Base-by-base conservation (phyloP, 1,140 invertebrate genomes). In the Diachasmimorpha longicaudata region DNA sequence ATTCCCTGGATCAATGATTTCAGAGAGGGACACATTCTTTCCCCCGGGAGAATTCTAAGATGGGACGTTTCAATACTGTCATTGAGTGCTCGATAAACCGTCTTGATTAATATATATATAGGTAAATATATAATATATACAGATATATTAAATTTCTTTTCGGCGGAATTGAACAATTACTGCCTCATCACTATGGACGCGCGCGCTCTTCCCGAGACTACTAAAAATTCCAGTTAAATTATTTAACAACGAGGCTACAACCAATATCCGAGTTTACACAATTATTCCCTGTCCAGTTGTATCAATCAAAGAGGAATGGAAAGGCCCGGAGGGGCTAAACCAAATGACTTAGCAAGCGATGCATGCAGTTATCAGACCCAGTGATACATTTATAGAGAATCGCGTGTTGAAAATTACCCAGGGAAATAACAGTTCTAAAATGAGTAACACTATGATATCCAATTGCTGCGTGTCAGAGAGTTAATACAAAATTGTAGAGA, bases 361-460 rank as follows among this genome's bases (percentile, higher is more conserved):
- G n/a, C 48, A 55, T 55, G n/a, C 48, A 16, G 19, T 63, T 63
- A 19, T 14, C 19, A 63, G 58, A 63, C 58, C 19, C 58, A 63
- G 58, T 63, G 58, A 63, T 63, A 63, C 58, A 25, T 63, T 63
- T 68, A 39, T 68, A 68, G 25, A 36, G 25, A 36, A 68, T 68
- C 66, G 66, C 66, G 66, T 68, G 66, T 42, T 68, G 66, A 68
- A 68, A 68, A 68, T 68, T 39, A 68, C 36, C n/a, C 14, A 16
- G n/a, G 23, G 14, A 68, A 68, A 68, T 68, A 68, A 39, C 36
- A 68, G 0, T 16, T 36, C 36, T 37, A 68, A 68, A 63, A 63
- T 58, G 58, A 63, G 58, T 63, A 63, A 63, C 23, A 63, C 58
- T 13, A 11, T 63, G 58, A 31, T 63, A 63, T 63, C 19, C 21